phyloP scores from a whole-genome alignment of 1,140 invertebrate species.

The Diorhabda elongata region DNA sequence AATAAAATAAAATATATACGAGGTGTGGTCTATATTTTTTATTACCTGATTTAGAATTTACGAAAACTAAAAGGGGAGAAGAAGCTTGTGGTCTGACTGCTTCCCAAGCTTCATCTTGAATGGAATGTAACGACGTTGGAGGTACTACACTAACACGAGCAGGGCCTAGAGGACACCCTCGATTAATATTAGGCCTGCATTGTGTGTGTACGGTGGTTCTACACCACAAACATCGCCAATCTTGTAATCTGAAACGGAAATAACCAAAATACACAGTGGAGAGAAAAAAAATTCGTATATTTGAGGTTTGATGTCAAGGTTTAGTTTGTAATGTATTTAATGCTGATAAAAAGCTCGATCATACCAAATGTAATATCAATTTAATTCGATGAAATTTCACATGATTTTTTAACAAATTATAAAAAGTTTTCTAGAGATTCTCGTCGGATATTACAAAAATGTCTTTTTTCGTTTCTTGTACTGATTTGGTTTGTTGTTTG shows the following conservation, averaged over 20 bases:
- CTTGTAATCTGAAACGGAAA: constrained; percentile 69
- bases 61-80: constrained; percentile 86
- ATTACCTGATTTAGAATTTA: constrained; percentile 87
- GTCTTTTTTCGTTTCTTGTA: neutral
- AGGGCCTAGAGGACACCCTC: constrained; percentile 79
- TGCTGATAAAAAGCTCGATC: neutral
- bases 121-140: constrained; percentile 85
- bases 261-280: neutral
- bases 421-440: neutral
- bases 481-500: neutral
- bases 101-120: constrained; percentile 88
- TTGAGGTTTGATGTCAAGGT: too few species aligned
- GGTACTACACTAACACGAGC: constrained; percentile 88
- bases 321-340: neutral
- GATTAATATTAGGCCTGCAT: constrained; percentile 71
- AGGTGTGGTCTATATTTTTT: too few species aligned
- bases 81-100: constrained; percentile 69
- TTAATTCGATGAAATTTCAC: too few species aligned
- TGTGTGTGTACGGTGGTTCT: constrained; percentile 85
- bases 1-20: too few species aligned
- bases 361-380: too few species aligned
- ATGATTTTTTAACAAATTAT: neutral
- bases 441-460: neutral
- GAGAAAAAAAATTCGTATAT: too few species aligned
- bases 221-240: constrained; percentile 96